phyloP scores from a whole-genome alignment of 2,113 vertebrate species.

The Psammodynastes pulverulentus region DNA sequence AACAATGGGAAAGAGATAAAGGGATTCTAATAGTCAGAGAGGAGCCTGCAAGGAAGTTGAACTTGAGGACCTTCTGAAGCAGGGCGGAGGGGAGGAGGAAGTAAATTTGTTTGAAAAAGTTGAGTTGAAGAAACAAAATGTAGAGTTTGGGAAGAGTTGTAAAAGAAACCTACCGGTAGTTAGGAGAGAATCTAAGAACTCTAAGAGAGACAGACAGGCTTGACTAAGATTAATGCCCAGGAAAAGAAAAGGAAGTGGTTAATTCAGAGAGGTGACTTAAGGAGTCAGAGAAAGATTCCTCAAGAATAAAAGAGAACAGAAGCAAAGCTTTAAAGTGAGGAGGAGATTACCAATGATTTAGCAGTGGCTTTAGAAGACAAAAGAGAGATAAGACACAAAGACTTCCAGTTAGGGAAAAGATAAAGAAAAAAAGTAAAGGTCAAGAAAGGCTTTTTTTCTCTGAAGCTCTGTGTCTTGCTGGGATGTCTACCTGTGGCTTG shows the following conservation, averaged over 20 bases:
- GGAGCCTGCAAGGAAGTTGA: neutral
- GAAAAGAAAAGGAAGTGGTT: neutral
- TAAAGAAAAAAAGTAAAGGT: neutral
- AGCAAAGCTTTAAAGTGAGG: neutral
- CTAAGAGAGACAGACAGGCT: neutral
- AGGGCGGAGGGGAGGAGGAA: fast-evolving
- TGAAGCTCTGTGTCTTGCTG: neutral
- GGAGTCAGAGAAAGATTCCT: neutral
- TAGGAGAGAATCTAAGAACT: neutral
- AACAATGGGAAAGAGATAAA: neutral
- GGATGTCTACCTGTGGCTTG: neutral
- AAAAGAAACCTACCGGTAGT: neutral
- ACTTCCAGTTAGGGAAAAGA: neutral
- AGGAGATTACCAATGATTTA: neutral
- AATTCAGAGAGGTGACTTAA: neutral
- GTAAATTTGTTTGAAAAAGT: neutral
- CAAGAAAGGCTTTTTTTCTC: neutral
- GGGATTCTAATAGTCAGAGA: neutral
- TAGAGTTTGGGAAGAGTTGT: neutral
- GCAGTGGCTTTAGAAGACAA: neutral
- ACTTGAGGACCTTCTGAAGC: neutral
- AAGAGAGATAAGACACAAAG: neutral
- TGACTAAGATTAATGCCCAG: neutral
- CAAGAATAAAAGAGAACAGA: neutral
- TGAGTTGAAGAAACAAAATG: neutral